A percentile compares a stretch with the other conserved stretches of the same genome.
Conservation (phyloP, 2,888 invertebrate species). For the Lasioglossum figueresi region DNA sequence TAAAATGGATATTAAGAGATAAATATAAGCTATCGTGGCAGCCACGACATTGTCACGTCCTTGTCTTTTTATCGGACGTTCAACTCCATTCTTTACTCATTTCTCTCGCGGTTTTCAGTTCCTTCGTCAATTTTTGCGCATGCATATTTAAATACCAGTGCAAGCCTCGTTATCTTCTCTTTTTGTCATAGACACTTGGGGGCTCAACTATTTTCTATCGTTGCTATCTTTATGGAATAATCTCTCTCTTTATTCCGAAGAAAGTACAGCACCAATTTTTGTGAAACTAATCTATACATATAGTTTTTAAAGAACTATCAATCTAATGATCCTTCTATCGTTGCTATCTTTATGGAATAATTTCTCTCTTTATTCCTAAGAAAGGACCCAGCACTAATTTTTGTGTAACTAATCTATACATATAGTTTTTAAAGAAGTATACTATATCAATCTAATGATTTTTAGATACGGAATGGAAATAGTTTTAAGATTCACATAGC, state of each 20-base stretch:
- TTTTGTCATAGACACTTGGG: not conserved
- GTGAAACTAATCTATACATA: too few species aligned
- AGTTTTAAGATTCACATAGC: too few species aligned
- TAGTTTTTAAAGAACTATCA: too few species aligned
- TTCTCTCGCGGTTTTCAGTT: not conserved
- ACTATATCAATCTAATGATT: too few species aligned
- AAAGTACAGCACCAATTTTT: too few species aligned
- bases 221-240: too few species aligned
- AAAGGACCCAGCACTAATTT: not conserved
- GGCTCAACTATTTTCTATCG: not conserved
- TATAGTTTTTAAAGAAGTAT: too few species aligned
- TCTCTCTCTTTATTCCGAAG: too few species aligned
- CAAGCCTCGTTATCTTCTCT: not conserved
- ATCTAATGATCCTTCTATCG: too few species aligned
- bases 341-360: not conserved
- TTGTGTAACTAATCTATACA: too few species aligned
- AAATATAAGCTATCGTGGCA: not conserved
- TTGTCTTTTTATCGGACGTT: not conserved
- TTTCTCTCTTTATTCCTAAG: not conserved
- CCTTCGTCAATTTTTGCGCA: not conserved
- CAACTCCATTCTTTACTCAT: not conserved
- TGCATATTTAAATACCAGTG: not conserved
- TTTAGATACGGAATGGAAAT: too few species aligned
- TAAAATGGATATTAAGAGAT: not conserved
- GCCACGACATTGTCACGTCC: not conserved